These are phyloP conservation scores for Drosophila takahashii DNA, from an alignment of 1,140 invertebrate species.

Conservation along the genomic window DNA sequence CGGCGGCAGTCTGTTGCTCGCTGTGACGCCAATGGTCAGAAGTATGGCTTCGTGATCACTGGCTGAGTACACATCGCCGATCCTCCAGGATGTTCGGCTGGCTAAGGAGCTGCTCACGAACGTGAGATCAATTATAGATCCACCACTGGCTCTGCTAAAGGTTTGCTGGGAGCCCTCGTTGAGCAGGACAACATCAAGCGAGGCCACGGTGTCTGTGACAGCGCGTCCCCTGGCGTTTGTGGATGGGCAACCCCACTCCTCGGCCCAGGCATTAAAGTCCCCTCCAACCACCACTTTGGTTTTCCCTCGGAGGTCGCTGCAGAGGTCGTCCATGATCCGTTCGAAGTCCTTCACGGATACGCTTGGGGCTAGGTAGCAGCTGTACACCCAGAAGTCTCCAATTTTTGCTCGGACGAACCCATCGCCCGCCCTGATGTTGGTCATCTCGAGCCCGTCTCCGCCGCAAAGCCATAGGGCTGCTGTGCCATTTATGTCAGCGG, in stretches of 20 bases:
- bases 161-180: conserved; percentile 3
- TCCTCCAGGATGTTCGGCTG: too few relatives aligned
- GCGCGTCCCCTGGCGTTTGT: too few relatives aligned
- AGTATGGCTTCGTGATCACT: too few relatives aligned
- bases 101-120: neutral
- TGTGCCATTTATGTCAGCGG: neutral
- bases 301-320: neutral
- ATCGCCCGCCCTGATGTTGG: neutral
- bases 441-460: neutral
- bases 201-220: neutral
- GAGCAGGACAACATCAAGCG: neutral
- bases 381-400: neutral
- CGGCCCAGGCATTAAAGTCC: neutral
- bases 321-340: neutral
- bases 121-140: neutral
- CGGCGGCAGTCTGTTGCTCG: too few relatives aligned
- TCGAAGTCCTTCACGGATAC: neutral
- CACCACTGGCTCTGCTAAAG: neutral
- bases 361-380: neutral
- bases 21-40: too few relatives aligned
- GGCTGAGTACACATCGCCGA: too few relatives aligned
- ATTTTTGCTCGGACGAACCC: neutral
- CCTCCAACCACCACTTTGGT: neutral
- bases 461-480: neutral
- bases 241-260: neutral